Evolutionary conservation across 2,113 vertebrate species (phyloP).

Genomic region (Sisor rabdophorus): DNA sequence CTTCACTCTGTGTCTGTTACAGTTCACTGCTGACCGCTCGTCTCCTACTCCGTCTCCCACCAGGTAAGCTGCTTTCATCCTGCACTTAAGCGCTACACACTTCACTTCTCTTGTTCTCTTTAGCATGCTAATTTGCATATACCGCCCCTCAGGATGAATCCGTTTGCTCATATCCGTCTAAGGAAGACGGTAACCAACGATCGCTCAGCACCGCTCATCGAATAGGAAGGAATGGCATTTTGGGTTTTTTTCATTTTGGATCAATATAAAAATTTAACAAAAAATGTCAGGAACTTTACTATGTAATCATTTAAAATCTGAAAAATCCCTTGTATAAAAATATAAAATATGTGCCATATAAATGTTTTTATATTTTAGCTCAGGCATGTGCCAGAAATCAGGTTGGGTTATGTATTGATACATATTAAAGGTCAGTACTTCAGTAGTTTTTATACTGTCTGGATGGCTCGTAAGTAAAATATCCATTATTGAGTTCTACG

Average conservation of each 20-base stretch:
- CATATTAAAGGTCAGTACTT: not conserved
- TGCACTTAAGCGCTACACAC: not conserved
- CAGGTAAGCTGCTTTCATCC: slow-evolving; percentile 57
- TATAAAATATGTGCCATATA: not conserved
- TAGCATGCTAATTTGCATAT: not conserved
- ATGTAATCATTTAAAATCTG: no score
- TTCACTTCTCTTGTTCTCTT: not conserved
- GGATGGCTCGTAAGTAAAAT: not conserved
- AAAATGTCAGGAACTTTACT: not conserved
- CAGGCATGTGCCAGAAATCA: not conserved
- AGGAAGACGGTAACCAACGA: slow-evolving; percentile 81
- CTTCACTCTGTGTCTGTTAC: slow-evolving; percentile 17
- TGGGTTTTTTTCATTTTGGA: not conserved
- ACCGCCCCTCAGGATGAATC: slow-evolving; percentile 66
- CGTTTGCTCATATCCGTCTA: slow-evolving; percentile 77
- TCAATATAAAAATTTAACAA: not conserved
- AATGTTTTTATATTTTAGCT: not conserved
- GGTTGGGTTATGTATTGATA: not conserved
- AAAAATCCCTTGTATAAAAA: no score
- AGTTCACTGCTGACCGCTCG: slow-evolving; percentile 62
- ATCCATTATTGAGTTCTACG: not conserved
- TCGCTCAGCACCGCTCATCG: slow-evolving; percentile 78
- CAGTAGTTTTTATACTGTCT: no score
- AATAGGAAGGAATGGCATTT: slow-evolving; percentile 55
- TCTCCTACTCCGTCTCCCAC: slow-evolving; percentile 65